Percentiles rank a stretch among this genome's conserved stretches.
Evolutionary conservation across 2,888 invertebrate genomes (phyloP).

Genomic region (Torymus texanus): DNA sequence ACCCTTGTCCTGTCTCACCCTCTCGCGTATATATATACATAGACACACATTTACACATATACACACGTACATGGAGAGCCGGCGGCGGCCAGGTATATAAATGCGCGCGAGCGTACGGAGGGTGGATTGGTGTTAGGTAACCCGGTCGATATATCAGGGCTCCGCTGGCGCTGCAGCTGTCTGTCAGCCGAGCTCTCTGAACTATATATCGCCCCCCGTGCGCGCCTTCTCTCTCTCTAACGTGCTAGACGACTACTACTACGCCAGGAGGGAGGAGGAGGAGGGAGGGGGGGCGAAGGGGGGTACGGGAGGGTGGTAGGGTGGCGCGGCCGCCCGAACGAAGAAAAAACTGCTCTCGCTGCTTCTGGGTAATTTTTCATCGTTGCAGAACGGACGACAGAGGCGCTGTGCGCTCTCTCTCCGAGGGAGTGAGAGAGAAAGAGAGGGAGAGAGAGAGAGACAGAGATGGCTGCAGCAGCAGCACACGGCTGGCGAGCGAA

Average conservation of each 20-base stretch:
- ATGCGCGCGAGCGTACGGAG: constrained; percentile 60
- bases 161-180: constrained; percentile 72
- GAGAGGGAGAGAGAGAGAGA: constrained; percentile 48
- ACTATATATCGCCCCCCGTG: constrained; percentile 32
- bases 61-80: background rate
- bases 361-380: constrained; percentile 74
- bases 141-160: constrained; percentile 75
- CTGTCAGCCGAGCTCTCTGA: constrained; percentile 68
- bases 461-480: background rate
- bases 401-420: constrained; percentile 60
- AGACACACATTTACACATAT: background rate
- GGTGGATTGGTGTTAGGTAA: constrained; percentile 66
- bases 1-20: background rate
- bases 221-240: constrained; percentile 43
- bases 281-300: too few relatives aligned
- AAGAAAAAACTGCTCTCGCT: constrained; percentile 66
- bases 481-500: background rate
- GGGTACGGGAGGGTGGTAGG: background rate
- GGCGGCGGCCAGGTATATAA: constrained; percentile 64
- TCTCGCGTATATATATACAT: background rate
- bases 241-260: constrained; percentile 48
- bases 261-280: constrained; percentile 6
- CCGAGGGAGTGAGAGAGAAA: constrained; percentile 45
- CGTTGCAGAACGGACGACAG: constrained; percentile 72
- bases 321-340: constrained; percentile 58